Evolutionary conservation across 2,888 invertebrate species (phyloP).

Genomic region (Metacarcinus magister): DNA sequence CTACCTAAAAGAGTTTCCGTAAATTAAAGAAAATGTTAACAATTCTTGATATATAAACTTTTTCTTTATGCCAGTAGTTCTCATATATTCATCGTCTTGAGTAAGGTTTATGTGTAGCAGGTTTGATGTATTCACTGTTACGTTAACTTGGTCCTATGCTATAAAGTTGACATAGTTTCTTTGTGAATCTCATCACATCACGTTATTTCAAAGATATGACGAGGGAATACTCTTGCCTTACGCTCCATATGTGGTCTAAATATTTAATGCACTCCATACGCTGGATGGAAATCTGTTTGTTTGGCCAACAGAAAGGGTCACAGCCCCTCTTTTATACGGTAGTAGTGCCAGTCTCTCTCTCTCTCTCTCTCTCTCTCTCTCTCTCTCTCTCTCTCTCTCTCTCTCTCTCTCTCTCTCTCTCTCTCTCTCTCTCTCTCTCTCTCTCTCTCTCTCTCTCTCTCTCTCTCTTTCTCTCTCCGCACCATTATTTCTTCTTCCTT

Average conservation of each 20-base stretch:
- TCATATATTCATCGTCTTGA: too few relatives aligned
- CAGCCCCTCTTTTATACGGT: not conserved
- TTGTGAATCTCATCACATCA: not conserved
- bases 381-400: not conserved
- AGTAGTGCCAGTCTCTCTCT: not conserved
- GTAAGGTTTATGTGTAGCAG: too few relatives aligned
- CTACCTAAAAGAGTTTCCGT: too few relatives aligned
- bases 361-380: not conserved
- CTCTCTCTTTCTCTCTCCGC: not conserved
- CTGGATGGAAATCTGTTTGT: not conserved
- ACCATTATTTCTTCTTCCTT: not conserved
- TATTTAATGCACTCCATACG: not conserved
- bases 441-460: constrained; percentile 42
- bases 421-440: not conserved
- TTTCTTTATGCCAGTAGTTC: too few relatives aligned
- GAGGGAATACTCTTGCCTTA: not conserved
- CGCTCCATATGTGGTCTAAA: not conserved
- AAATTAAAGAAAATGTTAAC: too few relatives aligned
- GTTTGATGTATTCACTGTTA: too few relatives aligned
- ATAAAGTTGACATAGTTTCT: not conserved
- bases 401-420: not conserved
- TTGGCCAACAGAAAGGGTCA: not conserved
- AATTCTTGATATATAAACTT: too few relatives aligned
- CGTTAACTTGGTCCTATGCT: not conserved
- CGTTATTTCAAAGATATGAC: not conserved